Base-by-base conservation (phyloP, 2,888 invertebrate genomes). In the Eurois occulta region DNA sequence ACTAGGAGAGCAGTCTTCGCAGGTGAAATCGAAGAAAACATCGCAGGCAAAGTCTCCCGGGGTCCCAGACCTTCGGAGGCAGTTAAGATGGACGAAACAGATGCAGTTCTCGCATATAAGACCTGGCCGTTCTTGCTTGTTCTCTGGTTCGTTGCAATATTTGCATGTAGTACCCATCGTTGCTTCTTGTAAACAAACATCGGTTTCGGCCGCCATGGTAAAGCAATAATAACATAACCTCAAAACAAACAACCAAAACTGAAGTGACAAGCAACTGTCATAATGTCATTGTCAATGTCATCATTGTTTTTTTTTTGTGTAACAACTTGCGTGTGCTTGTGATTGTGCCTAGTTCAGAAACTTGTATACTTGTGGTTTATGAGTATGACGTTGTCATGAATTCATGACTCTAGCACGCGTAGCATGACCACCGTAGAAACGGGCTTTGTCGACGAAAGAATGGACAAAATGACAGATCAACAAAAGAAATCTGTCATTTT, bases 41-140 rank as follows among this genome's bases (percentile, higher is more conserved):
- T 98, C 98, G 18, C 98, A 98, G 0, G 97, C 91, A 24, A 98
- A 96, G 81, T 98, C 97, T 0, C 98, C 98, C 0, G 98, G 98
- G 0, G 98, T 97, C 18, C 97, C 97, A 1, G 97, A 97, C 41
- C 97, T 95, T 84, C 97, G 97, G 52, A 98, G 94, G 90, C 98
- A 98, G 41, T 95, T 94, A 28, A 98, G 92, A 90, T 98, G 98
- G 18, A 98, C 97, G 85, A 96, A 97, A 82, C 94, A 93, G 11
- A 95, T 91, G 89, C 98, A 98, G 52, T 91, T 94, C 52, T 94
- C 93, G 89, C 98, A 98, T 71, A 96, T 94, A 66, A 98, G 92
- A 38, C 97, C 97, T 55, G 98, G 97, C 41, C 94, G 95, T 18
- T 93, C 89, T 84, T 97, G 97, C 58, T 97, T 97, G 86, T 97